These are phyloP conservation scores for Eubasilissa regina DNA, from an alignment of 1,140 invertebrate species.

Conservation along the genomic window DNA sequence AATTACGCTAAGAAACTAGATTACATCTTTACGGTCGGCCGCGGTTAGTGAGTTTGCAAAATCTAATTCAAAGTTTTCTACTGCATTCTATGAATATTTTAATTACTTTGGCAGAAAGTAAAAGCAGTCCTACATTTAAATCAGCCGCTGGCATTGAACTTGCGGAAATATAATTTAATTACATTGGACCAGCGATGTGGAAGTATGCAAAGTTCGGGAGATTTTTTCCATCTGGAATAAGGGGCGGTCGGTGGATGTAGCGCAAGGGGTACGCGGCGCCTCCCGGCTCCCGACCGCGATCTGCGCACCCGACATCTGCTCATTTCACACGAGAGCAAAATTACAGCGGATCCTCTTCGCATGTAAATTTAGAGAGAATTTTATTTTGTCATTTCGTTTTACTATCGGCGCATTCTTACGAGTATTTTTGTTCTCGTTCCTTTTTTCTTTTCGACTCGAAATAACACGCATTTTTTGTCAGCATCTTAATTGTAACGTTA, in stretches of 20 bases:
- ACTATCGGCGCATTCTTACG: conserved; percentile 39
- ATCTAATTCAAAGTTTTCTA: conserved; percentile 11
- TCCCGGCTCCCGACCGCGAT: neutral
- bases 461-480: neutral
- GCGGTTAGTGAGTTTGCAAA: neutral
- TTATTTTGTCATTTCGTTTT: conserved; percentile 42
- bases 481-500: neutral
- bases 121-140: conserved; percentile 28
- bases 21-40: neutral
- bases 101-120: conserved; percentile 38
- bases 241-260: neutral
- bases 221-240: neutral
- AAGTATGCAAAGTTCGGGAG: conserved; percentile 36
- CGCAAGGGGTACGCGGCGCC: too few relatives aligned
- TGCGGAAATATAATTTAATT: conserved; percentile 39
- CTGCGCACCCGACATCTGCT: conserved; percentile 4
- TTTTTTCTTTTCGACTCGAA: neutral
- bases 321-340: conserved; percentile 40
- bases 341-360: conserved; percentile 31
- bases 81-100: conserved; percentile 34
- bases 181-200: conserved; percentile 23
- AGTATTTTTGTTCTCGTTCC: conserved; percentile 18
- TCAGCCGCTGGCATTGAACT: conserved; percentile 36
- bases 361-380: conserved; percentile 43
- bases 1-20: neutral